Percentiles rank a stretch among this genome's conserved stretches.
These are phyloP conservation scores for Drosophila oshimai DNA, from an alignment of 1,140 invertebrate species.

Conservation along the genomic window DNA sequence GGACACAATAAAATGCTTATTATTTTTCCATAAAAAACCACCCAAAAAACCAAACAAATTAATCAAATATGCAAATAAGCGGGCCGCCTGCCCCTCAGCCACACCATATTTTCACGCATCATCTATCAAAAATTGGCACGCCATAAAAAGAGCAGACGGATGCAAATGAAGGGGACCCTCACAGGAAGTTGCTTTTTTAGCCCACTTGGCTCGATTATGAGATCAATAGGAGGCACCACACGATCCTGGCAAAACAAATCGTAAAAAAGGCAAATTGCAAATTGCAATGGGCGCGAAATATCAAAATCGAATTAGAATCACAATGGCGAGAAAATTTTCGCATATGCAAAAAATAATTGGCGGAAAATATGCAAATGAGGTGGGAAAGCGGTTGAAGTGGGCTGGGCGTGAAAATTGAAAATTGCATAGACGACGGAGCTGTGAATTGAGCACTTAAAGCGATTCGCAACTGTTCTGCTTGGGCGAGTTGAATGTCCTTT, in stretches of 20 bases:
- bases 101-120: slow-evolving; percentile 61
- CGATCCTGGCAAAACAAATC: slow-evolving; percentile 64
- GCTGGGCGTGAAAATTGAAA: slow-evolving; percentile 33
- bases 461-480: slow-evolving; percentile 9
- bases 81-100: not conserved
- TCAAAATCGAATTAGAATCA: slow-evolving; percentile 63
- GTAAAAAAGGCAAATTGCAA: slow-evolving; percentile 76
- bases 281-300: slow-evolving; percentile 63
- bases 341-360: slow-evolving; percentile 76
- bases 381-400: not conserved
- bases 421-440: slow-evolving; percentile 1
- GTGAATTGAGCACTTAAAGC: slow-evolving; percentile 1
- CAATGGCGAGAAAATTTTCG: slow-evolving; percentile 42
- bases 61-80: slow-evolving; percentile 78
- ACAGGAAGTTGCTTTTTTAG: slow-evolving; percentile 32
- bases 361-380: slow-evolving; percentile 76
- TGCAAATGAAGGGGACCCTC: slow-evolving; percentile 58
- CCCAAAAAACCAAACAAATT: slow-evolving; percentile 76
- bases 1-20: slow-evolving; percentile 62
- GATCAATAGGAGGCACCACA: slow-evolving; percentile 58
- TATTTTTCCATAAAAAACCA: slow-evolving; percentile 78
- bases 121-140: slow-evolving; percentile 75
- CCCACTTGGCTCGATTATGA: slow-evolving; percentile 62
- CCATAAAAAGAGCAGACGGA: slow-evolving; percentile 56
- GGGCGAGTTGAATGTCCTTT: slow-evolving; percentile 61